A percentile compares a stretch with the other conserved stretches of the same genome.
These are phyloP conservation scores for Megaptera novaeangliae DNA, from an alignment of 2,113 vertebrate genomes.

Conservation along the genomic window DNA sequence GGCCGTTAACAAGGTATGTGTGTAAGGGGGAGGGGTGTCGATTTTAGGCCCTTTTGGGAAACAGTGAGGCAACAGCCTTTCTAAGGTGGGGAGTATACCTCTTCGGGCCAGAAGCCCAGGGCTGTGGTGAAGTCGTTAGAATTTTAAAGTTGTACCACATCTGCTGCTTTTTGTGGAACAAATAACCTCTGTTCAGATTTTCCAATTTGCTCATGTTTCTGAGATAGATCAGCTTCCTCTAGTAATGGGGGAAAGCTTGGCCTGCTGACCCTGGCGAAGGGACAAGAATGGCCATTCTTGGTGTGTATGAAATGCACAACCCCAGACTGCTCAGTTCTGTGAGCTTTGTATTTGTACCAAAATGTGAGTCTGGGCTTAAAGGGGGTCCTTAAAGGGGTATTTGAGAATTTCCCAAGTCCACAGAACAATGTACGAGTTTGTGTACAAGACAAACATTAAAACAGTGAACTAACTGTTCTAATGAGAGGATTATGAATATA, in stretches of 20 bases:
- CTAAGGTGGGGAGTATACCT: neutral
- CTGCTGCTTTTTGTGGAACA: constrained; percentile 1
- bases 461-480: neutral
- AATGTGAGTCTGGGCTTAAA: neutral
- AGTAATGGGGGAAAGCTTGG: neutral
- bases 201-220: neutral
- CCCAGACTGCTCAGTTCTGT: neutral
- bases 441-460: neutral
- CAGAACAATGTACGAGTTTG: neutral
- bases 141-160: constrained; percentile 22
- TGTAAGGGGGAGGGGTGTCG: fast-evolving
- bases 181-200: constrained; percentile 7
- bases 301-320: neutral
- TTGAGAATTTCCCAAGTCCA: neutral
- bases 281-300: neutral
- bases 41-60: neutral
- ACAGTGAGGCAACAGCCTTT: neutral
- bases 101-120: neutral
- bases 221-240: neutral
- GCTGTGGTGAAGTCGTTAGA: neutral
- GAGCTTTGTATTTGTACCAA: neutral
- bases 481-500: neutral
- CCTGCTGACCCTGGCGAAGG: neutral
- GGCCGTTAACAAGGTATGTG: neutral
- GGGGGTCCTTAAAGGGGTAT: too few relatives aligned